phyloP scores from a whole-genome alignment of 2,888 invertebrate genomes.

The Tethea ocularis region DNA sequence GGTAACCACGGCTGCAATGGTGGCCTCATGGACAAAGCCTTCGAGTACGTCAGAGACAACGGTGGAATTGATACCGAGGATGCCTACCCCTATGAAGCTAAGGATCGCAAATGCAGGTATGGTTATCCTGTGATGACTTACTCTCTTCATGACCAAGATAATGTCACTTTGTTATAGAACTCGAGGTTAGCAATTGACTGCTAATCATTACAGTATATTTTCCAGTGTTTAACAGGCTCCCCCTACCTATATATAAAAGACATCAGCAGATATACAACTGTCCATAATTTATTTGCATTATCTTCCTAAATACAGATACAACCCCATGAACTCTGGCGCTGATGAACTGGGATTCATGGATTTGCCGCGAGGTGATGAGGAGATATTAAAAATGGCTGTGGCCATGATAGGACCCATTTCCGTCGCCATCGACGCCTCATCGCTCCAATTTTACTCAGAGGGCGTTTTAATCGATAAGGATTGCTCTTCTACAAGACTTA shows the following conservation, averaged over 20 bases:
- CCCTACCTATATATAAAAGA: no score
- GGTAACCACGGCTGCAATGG: constrained; percentile 97
- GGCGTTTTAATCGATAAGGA: constrained; percentile 92
- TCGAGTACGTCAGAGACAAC: constrained; percentile 92
- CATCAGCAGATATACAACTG: no score
- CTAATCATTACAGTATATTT: no score
- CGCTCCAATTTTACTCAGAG: constrained; percentile 93
- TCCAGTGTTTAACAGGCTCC: no score
- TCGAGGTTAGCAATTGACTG: no score
- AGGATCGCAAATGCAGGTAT: constrained; percentile 84
- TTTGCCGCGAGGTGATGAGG: constrained; percentile 88
- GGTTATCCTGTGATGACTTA: no score
- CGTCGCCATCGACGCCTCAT: constrained; percentile 95
- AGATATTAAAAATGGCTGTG: constrained; percentile 88
- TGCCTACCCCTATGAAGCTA: constrained; percentile 93
- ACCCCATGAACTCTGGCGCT: constrained; percentile 87
- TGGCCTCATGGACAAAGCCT: constrained; percentile 92
- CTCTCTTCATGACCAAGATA: no score
- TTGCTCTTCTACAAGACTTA: constrained; percentile 88
- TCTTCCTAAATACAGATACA: constrained; percentile 75
- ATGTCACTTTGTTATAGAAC: no score
- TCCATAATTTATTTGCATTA: no score
- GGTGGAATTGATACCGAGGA: constrained; percentile 95
- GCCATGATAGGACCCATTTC: constrained; percentile 94
- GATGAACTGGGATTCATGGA: constrained; percentile 92